Percentiles rank a stretch among this genome's conserved stretches.
Conservation (phyloP, 2,797 vertebrate species). For the Eremophila alpestris region DNA sequence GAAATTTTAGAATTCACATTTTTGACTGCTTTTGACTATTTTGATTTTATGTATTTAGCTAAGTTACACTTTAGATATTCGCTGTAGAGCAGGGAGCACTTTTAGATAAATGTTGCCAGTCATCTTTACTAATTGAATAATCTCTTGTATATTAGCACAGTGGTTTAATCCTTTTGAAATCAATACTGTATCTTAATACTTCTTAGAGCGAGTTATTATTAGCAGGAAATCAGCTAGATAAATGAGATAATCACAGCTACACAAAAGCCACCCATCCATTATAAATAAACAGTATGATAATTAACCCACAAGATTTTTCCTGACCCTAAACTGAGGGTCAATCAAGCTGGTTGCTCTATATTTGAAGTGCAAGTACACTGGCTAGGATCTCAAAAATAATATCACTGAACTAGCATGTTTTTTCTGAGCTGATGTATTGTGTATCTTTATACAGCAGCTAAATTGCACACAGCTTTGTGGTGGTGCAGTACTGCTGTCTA, state of each 20-base stretch:
- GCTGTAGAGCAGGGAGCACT: not conserved
- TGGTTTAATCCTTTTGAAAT: not conserved
- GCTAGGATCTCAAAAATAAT: not conserved
- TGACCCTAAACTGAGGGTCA: not conserved
- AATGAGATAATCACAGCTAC: not conserved
- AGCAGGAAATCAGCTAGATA: constrained; percentile 4
- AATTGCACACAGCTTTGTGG: not conserved
- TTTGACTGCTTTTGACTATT: not conserved
- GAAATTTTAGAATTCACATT: not conserved
- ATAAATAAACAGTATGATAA: not conserved
- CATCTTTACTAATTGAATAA: constrained; percentile 41
- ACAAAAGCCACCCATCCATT: not conserved
- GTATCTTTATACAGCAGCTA: not conserved
- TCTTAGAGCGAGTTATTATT: not conserved
- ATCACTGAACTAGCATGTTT: not conserved
- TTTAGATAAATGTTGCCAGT: not conserved
- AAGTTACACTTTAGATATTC: not conserved
- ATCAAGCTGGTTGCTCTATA: not conserved
- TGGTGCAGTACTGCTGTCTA: not conserved
- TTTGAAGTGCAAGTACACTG: not conserved
- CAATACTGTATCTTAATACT: not conserved
- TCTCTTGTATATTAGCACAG: not conserved
- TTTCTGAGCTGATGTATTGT: not conserved
- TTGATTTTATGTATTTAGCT: not conserved
- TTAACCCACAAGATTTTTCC: not conserved